Evolutionary conservation across 23 tunicate genomes (phyloP), one percentile per base, ranked within the genome.

Genomic region (Phallusia fumigata): DNA sequence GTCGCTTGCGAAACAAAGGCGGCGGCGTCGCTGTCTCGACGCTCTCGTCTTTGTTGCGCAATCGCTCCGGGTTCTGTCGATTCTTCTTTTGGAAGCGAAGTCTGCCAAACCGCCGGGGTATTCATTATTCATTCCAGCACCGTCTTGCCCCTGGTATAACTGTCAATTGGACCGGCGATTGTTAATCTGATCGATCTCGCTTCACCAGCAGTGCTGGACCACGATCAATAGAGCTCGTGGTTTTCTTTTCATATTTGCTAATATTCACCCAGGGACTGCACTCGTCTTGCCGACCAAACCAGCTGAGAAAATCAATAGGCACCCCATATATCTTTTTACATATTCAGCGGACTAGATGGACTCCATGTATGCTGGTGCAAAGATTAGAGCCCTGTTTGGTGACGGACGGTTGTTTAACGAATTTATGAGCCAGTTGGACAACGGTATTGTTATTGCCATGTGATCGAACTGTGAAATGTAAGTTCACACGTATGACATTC

Each of bases 131-230:
- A 58, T 58, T 58, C 69, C 28, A 3, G 69, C 28, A 24, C 13
- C 69, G 69, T 22, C 69, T 58, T 58, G 69, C 69, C 69, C 69
- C 13, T 58, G 69, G 13, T 40, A 40, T 58, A 24, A 58, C 69
- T 58, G 69, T 58, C 69, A 58, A 58, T 58, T 58, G 28, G 69
- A 13, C 69, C 69, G 69, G 69, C 69, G 28, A 6, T 58, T 58
- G 16, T 58, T 58, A 40, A 58, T 58, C 69, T 22, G 16, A 24
- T 58, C 69, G 69, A 58, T 58, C 15, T 58, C 28, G 3, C 15
- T 58, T 8, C 69, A 16, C 28, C 10, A 40, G 47, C 47, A n/a
- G 58, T 51, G 58, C 58, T 51, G 58, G 58, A 18, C 58, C 15
- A n/a, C 18, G 69, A 58, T 58, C 69, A 24, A 58, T 58, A 40